Evolutionary conservation across 2,113 vertebrate genomes (phyloP).

Genomic region (Laticauda laticaudata): DNA sequence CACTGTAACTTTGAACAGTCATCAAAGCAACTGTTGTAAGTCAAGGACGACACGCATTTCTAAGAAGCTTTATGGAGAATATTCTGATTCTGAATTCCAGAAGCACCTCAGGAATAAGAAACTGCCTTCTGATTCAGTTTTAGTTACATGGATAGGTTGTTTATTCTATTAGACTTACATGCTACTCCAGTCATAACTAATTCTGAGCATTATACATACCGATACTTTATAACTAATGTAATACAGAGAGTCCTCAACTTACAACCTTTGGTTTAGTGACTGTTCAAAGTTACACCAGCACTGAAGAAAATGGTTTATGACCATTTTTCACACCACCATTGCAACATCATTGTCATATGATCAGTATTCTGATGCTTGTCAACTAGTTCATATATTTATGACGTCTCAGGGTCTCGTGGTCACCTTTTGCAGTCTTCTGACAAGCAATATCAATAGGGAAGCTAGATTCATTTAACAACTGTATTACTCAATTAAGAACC

Average conservation of each 20-base stretch:
- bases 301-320: not conserved
- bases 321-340: not conserved
- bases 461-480: not conserved
- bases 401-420: fast-evolving
- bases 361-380: not conserved
- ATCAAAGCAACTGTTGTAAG: not conserved
- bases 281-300: not conserved
- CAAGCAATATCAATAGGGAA: not conserved
- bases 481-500: not conserved
- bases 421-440: not conserved
- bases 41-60: not conserved
- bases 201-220: not conserved
- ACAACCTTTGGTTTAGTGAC: not conserved
- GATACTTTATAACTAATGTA: not conserved
- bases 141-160: not conserved
- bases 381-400: not conserved
- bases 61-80: not conserved
- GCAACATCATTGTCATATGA: not conserved
- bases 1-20: no score
- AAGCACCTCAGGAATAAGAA: not conserved
- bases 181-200: not conserved
- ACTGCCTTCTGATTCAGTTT: not conserved
- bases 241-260: not conserved
- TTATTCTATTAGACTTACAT: not conserved
- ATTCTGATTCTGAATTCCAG: not conserved